Evolutionary conservation across 2,888 invertebrate species (phyloP).

Genomic region (Pterostichus madidus): DNA sequence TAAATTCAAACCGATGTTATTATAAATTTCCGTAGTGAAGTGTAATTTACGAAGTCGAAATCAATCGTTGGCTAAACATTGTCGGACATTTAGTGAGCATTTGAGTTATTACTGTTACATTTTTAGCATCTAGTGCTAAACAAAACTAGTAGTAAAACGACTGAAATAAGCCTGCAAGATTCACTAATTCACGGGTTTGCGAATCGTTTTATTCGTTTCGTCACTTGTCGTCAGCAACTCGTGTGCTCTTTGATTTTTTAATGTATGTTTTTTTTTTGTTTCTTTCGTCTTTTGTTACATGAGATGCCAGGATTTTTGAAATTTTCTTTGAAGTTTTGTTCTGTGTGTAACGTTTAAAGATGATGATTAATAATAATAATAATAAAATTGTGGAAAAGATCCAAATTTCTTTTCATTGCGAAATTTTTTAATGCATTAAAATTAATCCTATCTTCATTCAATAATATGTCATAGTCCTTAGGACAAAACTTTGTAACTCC

Average conservation of each 20-base stretch:
- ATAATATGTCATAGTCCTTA: no score
- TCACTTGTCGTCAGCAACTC: constrained; percentile 8
- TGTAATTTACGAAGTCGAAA: constrained; percentile 37
- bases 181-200: neutral
- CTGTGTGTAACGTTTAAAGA: neutral
- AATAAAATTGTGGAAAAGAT: no score
- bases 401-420: no score
- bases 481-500: no score
- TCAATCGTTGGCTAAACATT: constrained; percentile 48
- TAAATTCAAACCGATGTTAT: constrained; percentile 11
- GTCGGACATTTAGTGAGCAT: constrained; percentile 55
- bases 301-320: constrained; percentile 17
- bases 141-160: constrained; percentile 54
- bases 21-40: constrained; percentile 23
- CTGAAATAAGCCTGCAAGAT: constrained; percentile 21
- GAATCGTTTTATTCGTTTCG: neutral
- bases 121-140: constrained; percentile 47
- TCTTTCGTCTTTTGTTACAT: constrained; percentile 35
- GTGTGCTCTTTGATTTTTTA: constrained; percentile 38
- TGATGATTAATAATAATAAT: no score
- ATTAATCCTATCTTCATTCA: no score
- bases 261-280: constrained; percentile 30
- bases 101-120: constrained; percentile 58
- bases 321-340: constrained; percentile 30
- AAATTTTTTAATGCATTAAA: no score